These are phyloP conservation scores for Macrosteles quadrilineatus DNA, from an alignment of 1,140 invertebrate species.

Conservation along the genomic window DNA sequence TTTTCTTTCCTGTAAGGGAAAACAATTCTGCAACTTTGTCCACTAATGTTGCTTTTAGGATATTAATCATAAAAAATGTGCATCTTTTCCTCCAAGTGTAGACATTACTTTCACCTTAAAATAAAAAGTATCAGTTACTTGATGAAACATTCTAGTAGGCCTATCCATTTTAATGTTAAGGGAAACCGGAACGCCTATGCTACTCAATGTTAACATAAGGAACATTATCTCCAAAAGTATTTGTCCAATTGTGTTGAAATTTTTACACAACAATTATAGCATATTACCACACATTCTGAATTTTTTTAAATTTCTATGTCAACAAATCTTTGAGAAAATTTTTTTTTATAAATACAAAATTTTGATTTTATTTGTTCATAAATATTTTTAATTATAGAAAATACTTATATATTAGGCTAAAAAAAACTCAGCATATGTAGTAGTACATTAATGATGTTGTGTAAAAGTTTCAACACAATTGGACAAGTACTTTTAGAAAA, in stretches of 20 bases:
- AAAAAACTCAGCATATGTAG: not conserved
- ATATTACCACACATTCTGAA: not conserved
- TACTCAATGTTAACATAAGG: slow-evolving; percentile 1
- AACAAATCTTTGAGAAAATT: not conserved
- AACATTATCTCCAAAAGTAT: not conserved
- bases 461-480: not conserved
- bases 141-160: too few relatives aligned
- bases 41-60: too few relatives aligned
- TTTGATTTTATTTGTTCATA: not conserved
- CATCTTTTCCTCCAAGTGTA: too few relatives aligned
- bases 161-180: not conserved
- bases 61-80: too few relatives aligned
- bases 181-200: slow-evolving; percentile 1
- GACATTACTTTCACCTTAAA: too few relatives aligned
- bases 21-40: too few relatives aligned
- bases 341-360: too few relatives aligned
- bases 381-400: not conserved
- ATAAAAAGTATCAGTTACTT: too few relatives aligned
- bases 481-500: not conserved
- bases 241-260: not conserved
- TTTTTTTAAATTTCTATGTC: not conserved
- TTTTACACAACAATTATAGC: too few relatives aligned
- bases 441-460: not conserved
- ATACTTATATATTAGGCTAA: not conserved
- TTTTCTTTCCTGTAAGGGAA: too few relatives aligned